These are phyloP conservation scores for Himalopsyche tibetana DNA, from an alignment of 2,888 invertebrate species.

Conservation along the genomic window DNA sequence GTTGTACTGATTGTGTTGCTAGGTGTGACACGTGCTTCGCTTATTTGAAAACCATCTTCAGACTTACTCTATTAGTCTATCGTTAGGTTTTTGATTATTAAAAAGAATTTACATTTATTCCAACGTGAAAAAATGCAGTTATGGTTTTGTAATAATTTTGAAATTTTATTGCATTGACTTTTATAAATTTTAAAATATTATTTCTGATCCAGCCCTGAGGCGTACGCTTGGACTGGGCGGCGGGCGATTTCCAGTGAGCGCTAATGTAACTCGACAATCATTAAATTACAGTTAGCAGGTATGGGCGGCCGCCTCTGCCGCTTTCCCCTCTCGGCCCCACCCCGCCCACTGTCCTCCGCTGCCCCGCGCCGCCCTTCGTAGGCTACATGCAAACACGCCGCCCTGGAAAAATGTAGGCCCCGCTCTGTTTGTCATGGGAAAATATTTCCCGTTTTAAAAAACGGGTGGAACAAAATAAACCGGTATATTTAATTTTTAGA, in stretches of 20 bases:
- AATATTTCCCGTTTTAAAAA: slow-evolving; percentile 59
- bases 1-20: too few relatives aligned
- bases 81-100: too few relatives aligned
- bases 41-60: too few relatives aligned
- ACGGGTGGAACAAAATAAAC: slow-evolving; percentile 57
- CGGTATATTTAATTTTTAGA: too few relatives aligned
- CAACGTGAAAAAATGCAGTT: too few relatives aligned
- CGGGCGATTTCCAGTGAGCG: slow-evolving; percentile 11
- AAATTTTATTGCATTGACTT: too few relatives aligned
- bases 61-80: too few relatives aligned
- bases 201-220: not conserved
- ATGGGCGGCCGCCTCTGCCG: slow-evolving; percentile 52
- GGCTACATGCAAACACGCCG: slow-evolving; percentile 62
- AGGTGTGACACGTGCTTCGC: too few relatives aligned
- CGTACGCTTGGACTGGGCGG: slow-evolving; percentile 31
- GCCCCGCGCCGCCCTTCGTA: slow-evolving; percentile 37
- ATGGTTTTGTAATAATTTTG: too few relatives aligned
- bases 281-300: slow-evolving; percentile 65
- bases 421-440: slow-evolving; percentile 63
- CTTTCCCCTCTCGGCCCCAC: slow-evolving; percentile 39
- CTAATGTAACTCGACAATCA: slow-evolving; percentile 60
- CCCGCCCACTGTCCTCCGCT: slow-evolving; percentile 47
- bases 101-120: too few relatives aligned
- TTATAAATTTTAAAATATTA: not conserved
- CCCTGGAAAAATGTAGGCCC: slow-evolving; percentile 64